A percentile compares a stretch with the other conserved stretches of the same genome.
phyloP scores from a whole-genome alignment of 2,888 invertebrate genomes.

The Sphecodes monilicornis region DNA sequence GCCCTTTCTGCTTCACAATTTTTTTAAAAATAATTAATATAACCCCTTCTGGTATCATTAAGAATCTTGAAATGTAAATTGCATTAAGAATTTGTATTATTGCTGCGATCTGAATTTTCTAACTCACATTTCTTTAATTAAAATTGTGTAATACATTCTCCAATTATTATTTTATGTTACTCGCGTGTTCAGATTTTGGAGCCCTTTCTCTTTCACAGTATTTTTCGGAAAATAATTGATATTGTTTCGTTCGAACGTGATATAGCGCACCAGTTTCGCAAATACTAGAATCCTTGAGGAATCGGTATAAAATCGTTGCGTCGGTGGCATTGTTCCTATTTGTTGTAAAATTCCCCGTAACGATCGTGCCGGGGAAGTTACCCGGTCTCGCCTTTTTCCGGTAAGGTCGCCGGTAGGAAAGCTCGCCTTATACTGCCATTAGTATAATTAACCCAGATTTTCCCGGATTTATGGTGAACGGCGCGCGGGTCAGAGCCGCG shows the following conservation, averaged over 20 bases:
- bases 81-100: too few relatives aligned
- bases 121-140: too few relatives aligned
- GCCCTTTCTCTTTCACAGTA: not conserved
- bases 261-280: too few relatives aligned
- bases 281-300: not conserved
- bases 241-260: too few relatives aligned
- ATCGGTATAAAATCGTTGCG: constrained; percentile 12
- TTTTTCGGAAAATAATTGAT: not conserved
- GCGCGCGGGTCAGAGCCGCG: constrained; percentile 59
- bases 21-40: too few relatives aligned
- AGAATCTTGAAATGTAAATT: too few relatives aligned
- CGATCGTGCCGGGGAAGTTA: constrained; percentile 50
- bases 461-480: constrained; percentile 77
- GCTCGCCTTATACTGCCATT: constrained; percentile 69
- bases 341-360: constrained; percentile 41
- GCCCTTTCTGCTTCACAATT: too few relatives aligned
- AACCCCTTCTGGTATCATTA: too few relatives aligned
- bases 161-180: too few relatives aligned
- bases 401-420: constrained; percentile 68
- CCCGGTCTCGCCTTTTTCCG: constrained; percentile 65
- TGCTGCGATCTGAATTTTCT: too few relatives aligned
- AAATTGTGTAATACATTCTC: too few relatives aligned
- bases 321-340: constrained; percentile 36
- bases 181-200: too few relatives aligned
- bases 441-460: constrained; percentile 77